phyloP scores from a whole-genome alignment of 2,113 vertebrate genomes.

The Chitala chitala region DNA sequence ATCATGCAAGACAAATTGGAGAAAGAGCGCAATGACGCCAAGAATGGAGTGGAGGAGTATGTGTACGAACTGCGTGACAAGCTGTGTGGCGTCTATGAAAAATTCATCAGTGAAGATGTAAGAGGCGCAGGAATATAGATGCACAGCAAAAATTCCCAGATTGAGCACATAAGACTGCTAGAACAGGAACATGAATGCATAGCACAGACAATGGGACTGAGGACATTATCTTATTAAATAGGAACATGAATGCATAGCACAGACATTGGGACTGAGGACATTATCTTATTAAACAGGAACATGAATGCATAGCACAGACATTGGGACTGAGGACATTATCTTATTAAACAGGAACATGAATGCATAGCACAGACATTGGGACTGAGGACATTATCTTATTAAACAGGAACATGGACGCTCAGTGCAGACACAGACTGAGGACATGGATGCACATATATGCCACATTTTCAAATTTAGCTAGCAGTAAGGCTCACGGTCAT shows the following conservation, averaged over 20 bases:
- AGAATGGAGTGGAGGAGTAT: conserved; percentile 92
- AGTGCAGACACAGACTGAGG: no score
- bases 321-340: not conserved
- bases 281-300: no score
- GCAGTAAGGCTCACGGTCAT: no score
- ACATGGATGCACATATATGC: no score
- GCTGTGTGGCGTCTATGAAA: conserved; percentile 78
- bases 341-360: not conserved
- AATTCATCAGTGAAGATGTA: conserved; percentile 81
- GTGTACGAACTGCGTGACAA: conserved; percentile 90
- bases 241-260: not conserved
- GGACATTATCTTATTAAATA: no score
- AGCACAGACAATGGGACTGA: not conserved
- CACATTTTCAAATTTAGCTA: no score
- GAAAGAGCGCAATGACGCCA: conserved; percentile 89
- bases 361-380: not conserved
- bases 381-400: not conserved
- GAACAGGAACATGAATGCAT: no score
- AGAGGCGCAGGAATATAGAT: conserved; percentile 32
- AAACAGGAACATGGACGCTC: no score
- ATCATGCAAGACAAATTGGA: conserved; percentile 91
- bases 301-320: not conserved
- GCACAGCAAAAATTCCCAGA: no score
- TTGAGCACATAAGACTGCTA: no score
- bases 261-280: not conserved